phyloP scores from a whole-genome alignment of 2,113 vertebrate species.

The Cathartes aura region DNA sequence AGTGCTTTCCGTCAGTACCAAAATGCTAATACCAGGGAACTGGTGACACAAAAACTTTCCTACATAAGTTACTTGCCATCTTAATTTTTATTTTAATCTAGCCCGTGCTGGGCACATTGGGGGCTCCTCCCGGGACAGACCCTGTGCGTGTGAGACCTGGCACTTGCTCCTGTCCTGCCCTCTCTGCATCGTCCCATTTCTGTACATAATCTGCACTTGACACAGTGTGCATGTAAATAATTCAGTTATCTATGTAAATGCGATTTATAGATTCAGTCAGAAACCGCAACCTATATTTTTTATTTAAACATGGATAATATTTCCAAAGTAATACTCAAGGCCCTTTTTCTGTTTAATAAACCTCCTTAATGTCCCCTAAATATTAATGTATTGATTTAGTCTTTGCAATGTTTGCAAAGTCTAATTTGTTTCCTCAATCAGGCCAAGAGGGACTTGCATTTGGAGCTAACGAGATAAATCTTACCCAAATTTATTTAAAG shows the following conservation, averaged over 20 bases:
- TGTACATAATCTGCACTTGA: rapidly evolving
- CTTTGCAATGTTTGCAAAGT: conserved; percentile 72
- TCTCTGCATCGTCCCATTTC: background rate
- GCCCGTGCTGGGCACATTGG: rapidly evolving
- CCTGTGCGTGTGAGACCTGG: rapidly evolving
- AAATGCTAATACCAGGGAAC: rapidly evolving
- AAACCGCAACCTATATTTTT: conserved; percentile 39
- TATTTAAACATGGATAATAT: conserved; percentile 58
- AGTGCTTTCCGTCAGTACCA: rapidly evolving
- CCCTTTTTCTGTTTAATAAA: conserved; percentile 72
- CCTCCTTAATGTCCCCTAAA: conserved; percentile 71
- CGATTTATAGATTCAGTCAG: conserved; percentile 26
- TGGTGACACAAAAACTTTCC: rapidly evolving
- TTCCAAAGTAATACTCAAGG: conserved; percentile 60
- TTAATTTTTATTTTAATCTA: background rate
- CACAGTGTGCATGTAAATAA: rapidly evolving
- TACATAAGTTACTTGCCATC: background rate
- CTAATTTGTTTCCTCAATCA: conserved; percentile 77
- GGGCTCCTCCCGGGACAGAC: background rate
- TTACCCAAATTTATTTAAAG: conserved; percentile 75
- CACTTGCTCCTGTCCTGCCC: background rate
- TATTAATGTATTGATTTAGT: conserved; percentile 79
- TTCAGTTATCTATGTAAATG: background rate
- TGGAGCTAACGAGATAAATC: conserved; percentile 77
- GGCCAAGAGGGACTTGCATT: conserved; percentile 71